Evolutionary conservation across 2,797 vertebrate genomes (phyloP).

Genomic region (Salarias fasciatus): DNA sequence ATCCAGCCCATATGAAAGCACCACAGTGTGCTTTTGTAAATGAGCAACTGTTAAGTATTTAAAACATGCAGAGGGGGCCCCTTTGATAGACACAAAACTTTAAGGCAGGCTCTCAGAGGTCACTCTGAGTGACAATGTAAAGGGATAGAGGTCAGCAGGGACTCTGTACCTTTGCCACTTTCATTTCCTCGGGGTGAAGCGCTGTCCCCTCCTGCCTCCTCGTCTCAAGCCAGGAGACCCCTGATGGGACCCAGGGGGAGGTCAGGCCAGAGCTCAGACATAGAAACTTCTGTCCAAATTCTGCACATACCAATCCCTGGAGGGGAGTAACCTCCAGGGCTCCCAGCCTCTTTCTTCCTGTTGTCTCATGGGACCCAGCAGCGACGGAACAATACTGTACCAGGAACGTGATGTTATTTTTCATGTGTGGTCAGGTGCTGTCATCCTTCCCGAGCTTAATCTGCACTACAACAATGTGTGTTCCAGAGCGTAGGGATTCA

Average conservation of each 20-base stretch:
- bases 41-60: slow-evolving; percentile 55
- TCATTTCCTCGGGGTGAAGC: slow-evolving; percentile 64
- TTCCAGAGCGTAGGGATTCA: slow-evolving; percentile 36
- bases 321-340: slow-evolving; percentile 23
- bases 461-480: slow-evolving; percentile 51
- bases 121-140: slow-evolving; percentile 63
- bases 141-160: slow-evolving; percentile 53
- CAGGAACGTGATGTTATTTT: slow-evolving; percentile 15
- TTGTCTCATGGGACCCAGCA: slow-evolving; percentile 7
- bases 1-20: slow-evolving; percentile 47
- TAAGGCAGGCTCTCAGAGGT: slow-evolving; percentile 49
- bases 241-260: slow-evolving; percentile 68
- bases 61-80: slow-evolving; percentile 48
- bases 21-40: slow-evolving; percentile 41
- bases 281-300: slow-evolving; percentile 45
- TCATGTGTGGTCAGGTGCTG: slow-evolving; percentile 44
- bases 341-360: slow-evolving; percentile 11
- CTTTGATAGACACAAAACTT: slow-evolving; percentile 54
- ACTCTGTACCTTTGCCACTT: slow-evolving; percentile 50
- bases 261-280: slow-evolving; percentile 52
- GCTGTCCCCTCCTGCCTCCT: slow-evolving; percentile 54
- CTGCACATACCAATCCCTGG: slow-evolving; percentile 51
- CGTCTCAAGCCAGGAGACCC: slow-evolving; percentile 45
- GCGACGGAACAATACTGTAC: slow-evolving; percentile 2
- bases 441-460: slow-evolving; percentile 58